These are phyloP conservation scores for Glomeris maerens DNA, from an alignment of 1,140 invertebrate genomes.

Conservation along the genomic window DNA sequence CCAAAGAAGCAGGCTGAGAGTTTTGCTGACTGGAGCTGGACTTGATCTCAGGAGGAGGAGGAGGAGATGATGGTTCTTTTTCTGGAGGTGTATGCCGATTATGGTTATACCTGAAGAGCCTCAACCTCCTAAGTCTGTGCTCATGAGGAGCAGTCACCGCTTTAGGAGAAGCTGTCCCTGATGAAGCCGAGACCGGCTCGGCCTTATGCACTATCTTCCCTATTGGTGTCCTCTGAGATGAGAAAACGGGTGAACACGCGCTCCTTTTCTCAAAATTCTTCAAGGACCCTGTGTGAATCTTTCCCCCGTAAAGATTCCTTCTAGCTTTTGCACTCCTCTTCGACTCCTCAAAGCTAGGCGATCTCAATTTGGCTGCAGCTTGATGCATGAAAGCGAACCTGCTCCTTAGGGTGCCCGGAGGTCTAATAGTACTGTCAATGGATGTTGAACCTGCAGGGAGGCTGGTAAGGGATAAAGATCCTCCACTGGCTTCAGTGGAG, in stretches of 20 bases:
- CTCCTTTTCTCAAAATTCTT: not conserved
- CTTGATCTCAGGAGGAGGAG: too few relatives aligned
- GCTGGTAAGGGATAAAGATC: not conserved
- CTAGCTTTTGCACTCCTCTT: not conserved
- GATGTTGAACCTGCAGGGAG: not conserved
- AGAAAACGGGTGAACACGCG: slow-evolving; percentile 9
- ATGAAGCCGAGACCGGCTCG: too few relatives aligned
- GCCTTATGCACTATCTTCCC: slow-evolving; percentile 32
- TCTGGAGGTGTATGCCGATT: too few relatives aligned
- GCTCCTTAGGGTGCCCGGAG: not conserved
- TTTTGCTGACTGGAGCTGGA: too few relatives aligned
- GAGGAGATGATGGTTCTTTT: too few relatives aligned
- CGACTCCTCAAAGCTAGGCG: not conserved
- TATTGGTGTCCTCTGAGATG: not conserved
- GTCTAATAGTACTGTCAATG: not conserved
- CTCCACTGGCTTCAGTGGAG: not conserved
- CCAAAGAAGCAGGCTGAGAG: too few relatives aligned
- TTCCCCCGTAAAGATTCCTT: not conserved
- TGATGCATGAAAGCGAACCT: not conserved
- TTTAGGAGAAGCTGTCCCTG: too few relatives aligned
- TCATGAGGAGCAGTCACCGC: too few relatives aligned
- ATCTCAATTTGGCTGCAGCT: not conserved
- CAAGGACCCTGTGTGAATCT: not conserved
- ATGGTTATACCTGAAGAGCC: too few relatives aligned
- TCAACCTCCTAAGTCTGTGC: too few relatives aligned